A percentile compares a stretch with the other conserved stretches of the same genome.
Evolutionary conservation across 2,888 invertebrate species (phyloP).

Genomic region (Danaus chrysippus): DNA sequence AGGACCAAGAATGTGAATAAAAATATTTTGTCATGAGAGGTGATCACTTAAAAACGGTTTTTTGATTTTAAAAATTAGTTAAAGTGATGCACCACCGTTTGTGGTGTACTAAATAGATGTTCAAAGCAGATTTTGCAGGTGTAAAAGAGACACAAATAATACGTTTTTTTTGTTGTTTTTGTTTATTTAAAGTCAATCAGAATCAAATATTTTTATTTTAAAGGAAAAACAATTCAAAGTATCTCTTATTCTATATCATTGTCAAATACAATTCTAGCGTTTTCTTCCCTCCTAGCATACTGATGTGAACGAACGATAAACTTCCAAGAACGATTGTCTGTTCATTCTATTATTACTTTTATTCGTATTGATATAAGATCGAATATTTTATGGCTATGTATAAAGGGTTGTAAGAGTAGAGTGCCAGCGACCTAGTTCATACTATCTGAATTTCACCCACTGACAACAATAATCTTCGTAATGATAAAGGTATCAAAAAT

Average conservation of each 20-base stretch:
- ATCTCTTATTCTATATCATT: neutral
- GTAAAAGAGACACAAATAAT: too few species aligned
- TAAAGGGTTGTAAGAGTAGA: constrained; percentile 51
- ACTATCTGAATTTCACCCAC: constrained; percentile 37
- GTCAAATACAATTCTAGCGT: constrained; percentile 16
- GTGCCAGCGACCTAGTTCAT: constrained; percentile 63
- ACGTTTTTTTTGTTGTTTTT: too few species aligned
- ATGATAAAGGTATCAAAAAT: neutral
- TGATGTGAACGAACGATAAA: constrained; percentile 41
- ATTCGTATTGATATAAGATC: constrained; percentile 16
- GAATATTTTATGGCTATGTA: constrained; percentile 21
- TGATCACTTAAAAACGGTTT: too few species aligned
- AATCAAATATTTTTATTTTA: too few species aligned
- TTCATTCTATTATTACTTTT: constrained; percentile 16
- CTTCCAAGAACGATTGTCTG: constrained; percentile 1
- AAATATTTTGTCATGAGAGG: too few species aligned
- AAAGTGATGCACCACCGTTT: too few species aligned
- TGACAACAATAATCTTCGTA: constrained; percentile 14
- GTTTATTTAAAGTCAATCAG: too few species aligned
- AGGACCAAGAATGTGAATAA: too few species aligned
- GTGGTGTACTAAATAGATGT: too few species aligned
- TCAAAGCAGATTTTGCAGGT: too few species aligned
- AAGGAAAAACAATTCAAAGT: neutral
- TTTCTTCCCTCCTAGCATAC: constrained; percentile 42
- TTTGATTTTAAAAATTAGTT: too few species aligned